Percentiles rank a stretch among this genome's conserved stretches.
phyloP scores from a whole-genome alignment of 2,888 invertebrate genomes.

The Acronicta aceris region DNA sequence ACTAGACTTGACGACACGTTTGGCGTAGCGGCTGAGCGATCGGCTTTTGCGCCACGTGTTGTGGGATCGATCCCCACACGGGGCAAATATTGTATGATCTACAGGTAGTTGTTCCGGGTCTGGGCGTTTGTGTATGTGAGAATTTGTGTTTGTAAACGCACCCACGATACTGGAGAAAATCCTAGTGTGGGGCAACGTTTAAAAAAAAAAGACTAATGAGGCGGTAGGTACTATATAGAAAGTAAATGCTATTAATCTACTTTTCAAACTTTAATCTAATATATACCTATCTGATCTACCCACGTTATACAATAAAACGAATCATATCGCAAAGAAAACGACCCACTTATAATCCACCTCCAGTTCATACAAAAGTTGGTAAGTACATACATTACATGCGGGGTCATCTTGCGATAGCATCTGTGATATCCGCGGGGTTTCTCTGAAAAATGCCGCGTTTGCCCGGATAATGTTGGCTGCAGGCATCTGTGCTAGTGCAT shows the following conservation, averaged over 20 bases:
- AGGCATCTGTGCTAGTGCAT: slow-evolving; percentile 52
- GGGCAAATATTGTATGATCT: too few relatives aligned
- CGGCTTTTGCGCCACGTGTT: too few relatives aligned
- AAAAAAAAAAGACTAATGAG: too few relatives aligned
- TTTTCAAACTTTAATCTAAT: not conserved
- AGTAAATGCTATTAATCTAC: not conserved
- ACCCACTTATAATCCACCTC: not conserved
- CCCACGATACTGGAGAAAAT: too few relatives aligned
- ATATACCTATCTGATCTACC: not conserved
- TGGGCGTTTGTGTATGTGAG: too few relatives aligned
- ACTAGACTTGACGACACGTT: too few relatives aligned
- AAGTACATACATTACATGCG: slow-evolving; percentile 16
- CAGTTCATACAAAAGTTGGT: slow-evolving; percentile 2
- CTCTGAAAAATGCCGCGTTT: slow-evolving; percentile 55
- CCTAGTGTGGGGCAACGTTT: too few relatives aligned
- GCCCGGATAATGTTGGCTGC: slow-evolving; percentile 36
- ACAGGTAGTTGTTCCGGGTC: too few relatives aligned
- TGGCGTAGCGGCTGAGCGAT: too few relatives aligned
- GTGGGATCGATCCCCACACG: too few relatives aligned
- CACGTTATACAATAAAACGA: not conserved
- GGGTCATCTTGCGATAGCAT: slow-evolving; percentile 44
- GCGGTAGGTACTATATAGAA: too few relatives aligned
- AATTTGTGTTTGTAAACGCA: too few relatives aligned
- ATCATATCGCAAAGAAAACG: not conserved
- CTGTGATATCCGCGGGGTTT: slow-evolving; percentile 32